These are phyloP conservation scores for Venturia canescens DNA, from an alignment of 1,140 invertebrate species.

Conservation along the genomic window DNA sequence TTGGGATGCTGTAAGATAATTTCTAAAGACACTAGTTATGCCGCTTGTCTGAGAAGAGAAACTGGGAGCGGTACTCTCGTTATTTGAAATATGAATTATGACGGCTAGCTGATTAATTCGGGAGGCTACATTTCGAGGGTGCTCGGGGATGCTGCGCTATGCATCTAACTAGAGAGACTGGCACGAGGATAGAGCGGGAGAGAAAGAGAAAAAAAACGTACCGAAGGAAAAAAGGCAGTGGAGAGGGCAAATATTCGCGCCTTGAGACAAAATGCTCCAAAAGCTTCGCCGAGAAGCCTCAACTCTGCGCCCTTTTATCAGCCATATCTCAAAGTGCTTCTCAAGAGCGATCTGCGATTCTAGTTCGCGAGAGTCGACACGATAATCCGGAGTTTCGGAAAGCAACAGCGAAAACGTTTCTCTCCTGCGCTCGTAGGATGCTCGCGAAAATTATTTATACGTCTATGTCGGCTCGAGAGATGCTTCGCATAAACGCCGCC, in stretches of 20 bases:
- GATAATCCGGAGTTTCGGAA: constrained; percentile 61
- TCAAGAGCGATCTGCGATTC: constrained; percentile 45
- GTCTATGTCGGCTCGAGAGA: constrained; percentile 34
- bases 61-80: constrained; percentile 22
- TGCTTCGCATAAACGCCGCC: constrained; percentile 50
- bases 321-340: not conserved
- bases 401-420: constrained; percentile 24
- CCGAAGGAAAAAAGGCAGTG: not conserved
- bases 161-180: constrained; percentile 13
- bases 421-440: constrained; percentile 35
- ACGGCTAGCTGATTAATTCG: constrained; percentile 53
- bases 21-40: constrained; percentile 1
- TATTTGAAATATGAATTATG: constrained; percentile 56
- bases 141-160: constrained; percentile 23
- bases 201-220: constrained; percentile 8
- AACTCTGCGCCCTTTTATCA: not conserved
- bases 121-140: constrained; percentile 43
- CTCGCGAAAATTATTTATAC: constrained; percentile 45
- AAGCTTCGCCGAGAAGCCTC: not conserved
- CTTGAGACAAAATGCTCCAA: too few relatives aligned
- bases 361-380: constrained; percentile 38
- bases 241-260: not conserved
- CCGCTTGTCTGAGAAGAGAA: not conserved
- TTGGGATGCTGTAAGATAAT: constrained; percentile 4
- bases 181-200: not conserved